Base-by-base conservation (phyloP, 2,113 vertebrate genomes). In the Carassius auratus region DNA sequence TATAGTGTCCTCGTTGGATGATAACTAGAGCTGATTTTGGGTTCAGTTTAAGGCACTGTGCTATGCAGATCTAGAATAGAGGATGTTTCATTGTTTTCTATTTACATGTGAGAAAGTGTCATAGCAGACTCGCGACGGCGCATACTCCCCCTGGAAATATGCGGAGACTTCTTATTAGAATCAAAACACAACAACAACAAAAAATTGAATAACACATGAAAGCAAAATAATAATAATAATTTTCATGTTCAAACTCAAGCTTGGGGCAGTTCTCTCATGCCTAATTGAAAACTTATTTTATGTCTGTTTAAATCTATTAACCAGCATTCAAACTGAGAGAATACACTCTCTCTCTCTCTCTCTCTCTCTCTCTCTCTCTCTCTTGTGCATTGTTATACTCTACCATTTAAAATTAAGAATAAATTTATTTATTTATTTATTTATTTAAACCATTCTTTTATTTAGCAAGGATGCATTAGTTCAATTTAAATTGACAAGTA, bases 201-300 rank as follows among this genome's bases (percentile, higher is more conserved):
- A 79, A 75, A 69, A 30, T 50, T 26, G 23, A 77, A 69, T 83
- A 68, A 69, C 30, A 30, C 81, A 83, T 61, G 62, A 86, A 86
- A 77, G 48, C 50, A 80, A 81, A n/a, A 83, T 1, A 38, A 38
- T 30, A 38, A 42, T 8, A 42, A 42, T 1, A 7, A 8, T 6
- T 17, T 8, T 17, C 57, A 42, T 66, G 8, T 26, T 66, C 23
- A 12, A 30, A n/a, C 19, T 26, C 59, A 81, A 8, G 38, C 78
- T 62, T 62, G 19, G 55, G 77, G 77, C 36, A 42, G 8, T 23
- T 79, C 55, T 62, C 23, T 36, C 33, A 79, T 36, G 3, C 26
- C 15, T 76, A 76, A 76, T 76, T 76, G 48, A 42, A 79, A 38
- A 64, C 57, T 2, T 30, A 81, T 81, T 68, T 68, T 13, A 45